Evolutionary conservation across 2,797 vertebrate species (phyloP).

Genomic region (Erithacus rubecula): DNA sequence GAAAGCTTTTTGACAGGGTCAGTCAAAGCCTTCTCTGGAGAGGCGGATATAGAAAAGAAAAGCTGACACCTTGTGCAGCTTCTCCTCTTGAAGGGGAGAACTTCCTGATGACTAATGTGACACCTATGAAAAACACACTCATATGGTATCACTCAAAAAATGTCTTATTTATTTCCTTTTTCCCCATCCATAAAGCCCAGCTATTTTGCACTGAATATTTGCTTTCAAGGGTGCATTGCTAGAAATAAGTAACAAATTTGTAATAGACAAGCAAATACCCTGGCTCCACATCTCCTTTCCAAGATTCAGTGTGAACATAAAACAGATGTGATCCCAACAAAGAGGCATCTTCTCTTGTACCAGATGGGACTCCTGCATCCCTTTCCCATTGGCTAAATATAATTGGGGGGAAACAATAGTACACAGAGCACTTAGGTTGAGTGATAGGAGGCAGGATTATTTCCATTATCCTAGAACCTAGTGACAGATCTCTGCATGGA

Average conservation of each 20-base stretch:
- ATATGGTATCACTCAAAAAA: not conserved
- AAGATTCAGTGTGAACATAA: slow-evolving; percentile 48
- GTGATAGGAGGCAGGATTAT: not conserved
- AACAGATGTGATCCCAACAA: slow-evolving; percentile 49
- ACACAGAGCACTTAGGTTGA: not conserved
- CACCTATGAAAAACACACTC: not conserved
- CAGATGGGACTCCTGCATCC: slow-evolving; percentile 11
- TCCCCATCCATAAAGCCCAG: not conserved
- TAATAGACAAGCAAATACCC: slow-evolving; percentile 20
- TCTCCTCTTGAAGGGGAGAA: not conserved
- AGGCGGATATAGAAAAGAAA: not conserved
- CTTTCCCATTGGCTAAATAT: slow-evolving; percentile 20
- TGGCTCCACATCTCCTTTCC: slow-evolving; percentile 22
- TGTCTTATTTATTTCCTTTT: not conserved
- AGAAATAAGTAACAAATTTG: slow-evolving; percentile 46
- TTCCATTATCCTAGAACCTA: not conserved
- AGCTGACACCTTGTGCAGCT: not conserved
- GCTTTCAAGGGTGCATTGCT: slow-evolving; percentile 24
- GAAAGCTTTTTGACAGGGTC: not conserved
- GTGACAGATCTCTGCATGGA: not conserved
- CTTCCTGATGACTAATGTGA: not conserved
- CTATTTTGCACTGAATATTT: slow-evolving; percentile 2
- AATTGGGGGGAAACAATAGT: not conserved
- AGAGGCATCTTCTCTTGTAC: slow-evolving; percentile 24
- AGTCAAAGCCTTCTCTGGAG: not conserved